These are phyloP conservation scores for Xanthia togata DNA, from an alignment of 2,888 invertebrate genomes.

Conservation along the genomic window DNA sequence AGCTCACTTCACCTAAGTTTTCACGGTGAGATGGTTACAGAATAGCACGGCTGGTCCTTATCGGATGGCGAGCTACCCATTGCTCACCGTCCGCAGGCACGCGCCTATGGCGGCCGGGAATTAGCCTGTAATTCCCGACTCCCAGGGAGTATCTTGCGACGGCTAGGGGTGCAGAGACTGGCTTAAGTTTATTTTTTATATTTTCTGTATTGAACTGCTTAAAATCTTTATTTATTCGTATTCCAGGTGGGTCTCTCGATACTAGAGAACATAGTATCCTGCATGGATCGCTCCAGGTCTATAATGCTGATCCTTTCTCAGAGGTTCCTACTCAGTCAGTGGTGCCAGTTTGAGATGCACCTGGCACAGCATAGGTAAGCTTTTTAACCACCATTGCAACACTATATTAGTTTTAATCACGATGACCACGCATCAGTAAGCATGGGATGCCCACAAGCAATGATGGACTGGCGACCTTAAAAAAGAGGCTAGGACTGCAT, in stretches of 20 bases:
- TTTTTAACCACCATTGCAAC: not conserved
- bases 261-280: constrained; percentile 92
- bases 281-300: constrained; percentile 92
- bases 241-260: constrained; percentile 92
- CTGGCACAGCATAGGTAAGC: constrained; percentile 92
- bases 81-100: no score
- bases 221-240: not conserved
- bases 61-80: no score
- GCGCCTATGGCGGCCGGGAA: no score
- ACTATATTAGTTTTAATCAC: not conserved
- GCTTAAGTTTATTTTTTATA: no score
- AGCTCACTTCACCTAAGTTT: no score
- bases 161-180: no score
- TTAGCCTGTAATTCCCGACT: no score
- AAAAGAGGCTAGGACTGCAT: not conserved
- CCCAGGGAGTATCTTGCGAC: no score
- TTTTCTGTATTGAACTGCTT: no score
- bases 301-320: constrained; percentile 92
- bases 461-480: not conserved
- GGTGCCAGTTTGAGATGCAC: constrained; percentile 94
- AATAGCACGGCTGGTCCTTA: no score
- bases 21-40: no score
- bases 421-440: not conserved
- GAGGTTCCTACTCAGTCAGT: constrained; percentile 92
- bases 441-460: not conserved